Evolutionary conservation across 2,113 vertebrate species (phyloP).

Genomic region (Campylomormyrus tamandua): DNA sequence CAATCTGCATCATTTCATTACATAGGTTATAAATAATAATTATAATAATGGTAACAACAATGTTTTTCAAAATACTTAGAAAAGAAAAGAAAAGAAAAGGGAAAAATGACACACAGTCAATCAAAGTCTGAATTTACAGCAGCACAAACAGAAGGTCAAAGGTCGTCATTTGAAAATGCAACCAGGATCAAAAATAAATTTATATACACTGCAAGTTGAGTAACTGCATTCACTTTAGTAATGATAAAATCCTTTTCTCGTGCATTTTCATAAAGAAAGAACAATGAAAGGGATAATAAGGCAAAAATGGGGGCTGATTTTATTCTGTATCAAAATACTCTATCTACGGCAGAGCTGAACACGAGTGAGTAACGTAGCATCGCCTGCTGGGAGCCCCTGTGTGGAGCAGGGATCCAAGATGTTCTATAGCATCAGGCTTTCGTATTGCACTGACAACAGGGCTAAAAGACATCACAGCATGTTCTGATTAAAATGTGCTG

Average conservation of each 20-base stretch:
- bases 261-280: slow-evolving; percentile 31
- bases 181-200: slow-evolving; percentile 28
- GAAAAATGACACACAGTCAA: slow-evolving; percentile 38
- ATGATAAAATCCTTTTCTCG: slow-evolving; percentile 7
- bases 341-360: slow-evolving; percentile 45
- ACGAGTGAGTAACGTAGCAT: not conserved
- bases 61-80: slow-evolving; percentile 56
- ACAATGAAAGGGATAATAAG: not conserved
- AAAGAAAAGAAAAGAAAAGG: slow-evolving; percentile 42
- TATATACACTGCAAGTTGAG: slow-evolving; percentile 40
- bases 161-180: slow-evolving; percentile 48
- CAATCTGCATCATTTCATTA: slow-evolving; percentile 67
- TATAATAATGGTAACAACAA: slow-evolving; percentile 62
- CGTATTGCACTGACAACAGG: not conserved
- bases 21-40: slow-evolving; percentile 64
- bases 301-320: slow-evolving; percentile 23
- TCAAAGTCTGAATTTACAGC: slow-evolving; percentile 51
- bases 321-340: slow-evolving; percentile 54
- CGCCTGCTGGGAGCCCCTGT: not conserved
- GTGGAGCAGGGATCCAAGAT: not conserved
- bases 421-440: not conserved
- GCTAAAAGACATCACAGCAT: not conserved
- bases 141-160: slow-evolving; percentile 55
- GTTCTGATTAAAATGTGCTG: not conserved
- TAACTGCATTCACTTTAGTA: slow-evolving; percentile 37